phyloP scores from a whole-genome alignment of 2,888 invertebrate genomes.

The Caenorhabditis macrosperma region DNA sequence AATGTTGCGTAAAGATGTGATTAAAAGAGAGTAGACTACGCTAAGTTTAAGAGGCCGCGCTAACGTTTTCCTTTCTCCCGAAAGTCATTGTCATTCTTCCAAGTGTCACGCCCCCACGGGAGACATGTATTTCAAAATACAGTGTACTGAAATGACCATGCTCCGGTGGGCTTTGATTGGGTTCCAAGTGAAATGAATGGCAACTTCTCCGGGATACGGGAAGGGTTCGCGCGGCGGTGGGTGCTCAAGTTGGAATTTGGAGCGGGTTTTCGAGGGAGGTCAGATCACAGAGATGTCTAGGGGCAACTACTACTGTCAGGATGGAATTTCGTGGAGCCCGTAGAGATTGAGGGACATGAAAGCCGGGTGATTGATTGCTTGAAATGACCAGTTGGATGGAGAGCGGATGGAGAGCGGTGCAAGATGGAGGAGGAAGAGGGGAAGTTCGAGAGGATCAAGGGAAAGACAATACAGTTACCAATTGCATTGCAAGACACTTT shows the following conservation, averaged over 20 bases:
- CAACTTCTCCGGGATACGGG: no score
- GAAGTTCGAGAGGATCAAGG: neutral
- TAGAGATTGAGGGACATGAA: conserved; percentile 13
- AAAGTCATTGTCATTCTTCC: no score
- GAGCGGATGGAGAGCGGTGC: conserved; percentile 2
- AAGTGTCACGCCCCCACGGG: no score
- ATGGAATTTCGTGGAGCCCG: conserved; percentile 41
- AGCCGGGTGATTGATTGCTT: conserved; percentile 25
- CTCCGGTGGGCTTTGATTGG: no score
- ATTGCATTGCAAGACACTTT: conserved; percentile 20
- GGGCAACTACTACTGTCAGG: conserved; percentile 6
- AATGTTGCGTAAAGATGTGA: conserved; percentile 27
- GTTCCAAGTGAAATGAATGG: no score
- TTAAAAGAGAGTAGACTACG: neutral
- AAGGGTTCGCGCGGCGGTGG: no score
- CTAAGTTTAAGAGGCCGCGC: no score
- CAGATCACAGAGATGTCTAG: conserved; percentile 5
- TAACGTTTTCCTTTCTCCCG: no score
- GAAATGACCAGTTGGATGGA: neutral
- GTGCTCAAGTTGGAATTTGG: neutral
- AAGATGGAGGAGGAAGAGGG: neutral
- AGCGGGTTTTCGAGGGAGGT: neutral
- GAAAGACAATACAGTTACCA: conserved; percentile 36
- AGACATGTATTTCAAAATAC: no score
- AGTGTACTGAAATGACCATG: no score